Conservation (phyloP, 2,888 invertebrate genomes). For the Apamea sordens region DNA sequence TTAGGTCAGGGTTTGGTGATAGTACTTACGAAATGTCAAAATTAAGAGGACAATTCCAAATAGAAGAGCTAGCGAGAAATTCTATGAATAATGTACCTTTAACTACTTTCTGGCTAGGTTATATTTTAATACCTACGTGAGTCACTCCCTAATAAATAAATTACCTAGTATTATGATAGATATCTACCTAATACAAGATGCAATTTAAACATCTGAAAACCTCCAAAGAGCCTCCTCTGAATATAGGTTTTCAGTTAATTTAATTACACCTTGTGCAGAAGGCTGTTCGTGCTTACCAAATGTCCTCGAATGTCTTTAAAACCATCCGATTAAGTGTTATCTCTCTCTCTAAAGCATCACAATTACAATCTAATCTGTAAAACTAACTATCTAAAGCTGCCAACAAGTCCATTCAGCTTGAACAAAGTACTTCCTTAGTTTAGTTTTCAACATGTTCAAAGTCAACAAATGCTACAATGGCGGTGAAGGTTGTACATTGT, state of each 20-base stretch:
- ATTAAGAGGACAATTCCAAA: background rate
- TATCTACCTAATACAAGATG: too few relatives aligned
- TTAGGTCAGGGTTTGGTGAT: too few relatives aligned
- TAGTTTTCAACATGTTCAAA: conserved; percentile 56
- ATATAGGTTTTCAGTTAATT: too few relatives aligned
- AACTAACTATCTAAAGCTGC: background rate
- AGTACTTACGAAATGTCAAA: background rate
- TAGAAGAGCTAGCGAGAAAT: background rate
- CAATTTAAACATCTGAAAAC: too few relatives aligned
- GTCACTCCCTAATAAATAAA: too few relatives aligned
- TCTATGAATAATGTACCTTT: too few relatives aligned
- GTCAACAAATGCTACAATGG: conserved; percentile 56
- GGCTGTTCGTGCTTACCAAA: background rate
- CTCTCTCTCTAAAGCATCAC: background rate
- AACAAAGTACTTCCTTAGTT: conserved; percentile 47
- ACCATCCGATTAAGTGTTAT: too few relatives aligned
- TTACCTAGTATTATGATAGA: too few relatives aligned
- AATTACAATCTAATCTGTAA: background rate
- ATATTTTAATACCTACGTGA: too few relatives aligned
- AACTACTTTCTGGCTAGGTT: too few relatives aligned
- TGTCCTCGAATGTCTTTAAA: background rate
- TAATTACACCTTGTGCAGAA: too few relatives aligned
- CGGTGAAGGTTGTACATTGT: conserved; percentile 54
- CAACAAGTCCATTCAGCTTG: conserved; percentile 32
- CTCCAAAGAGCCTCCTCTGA: too few relatives aligned